phyloP scores from a whole-genome alignment of 2,113 vertebrate species.

The Elephantulus edwardii region DNA sequence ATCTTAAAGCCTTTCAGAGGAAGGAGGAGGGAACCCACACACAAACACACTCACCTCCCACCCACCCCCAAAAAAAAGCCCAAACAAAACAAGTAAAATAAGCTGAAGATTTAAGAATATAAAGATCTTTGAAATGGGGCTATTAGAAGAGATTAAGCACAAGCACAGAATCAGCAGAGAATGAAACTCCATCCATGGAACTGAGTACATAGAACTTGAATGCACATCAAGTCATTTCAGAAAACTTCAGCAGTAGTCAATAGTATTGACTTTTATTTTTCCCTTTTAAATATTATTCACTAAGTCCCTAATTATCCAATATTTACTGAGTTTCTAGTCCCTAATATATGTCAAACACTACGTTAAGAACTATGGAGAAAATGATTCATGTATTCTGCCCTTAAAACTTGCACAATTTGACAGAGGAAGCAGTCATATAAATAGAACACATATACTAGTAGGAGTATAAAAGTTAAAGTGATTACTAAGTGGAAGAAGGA shows the following conservation, averaged over 20 bases:
- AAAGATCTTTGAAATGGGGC: too few species aligned
- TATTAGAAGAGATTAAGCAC: background rate
- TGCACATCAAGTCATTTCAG: background rate
- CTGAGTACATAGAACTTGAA: background rate
- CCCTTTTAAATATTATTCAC: background rate
- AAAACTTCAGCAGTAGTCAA: background rate
- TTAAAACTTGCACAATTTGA: background rate
- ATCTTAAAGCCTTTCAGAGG: background rate
- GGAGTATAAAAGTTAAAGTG: background rate
- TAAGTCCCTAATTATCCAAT: background rate
- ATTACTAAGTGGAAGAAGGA: background rate
- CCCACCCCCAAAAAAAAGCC: too few species aligned
- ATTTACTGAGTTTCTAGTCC: background rate
- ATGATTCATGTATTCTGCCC: background rate
- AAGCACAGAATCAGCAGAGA: background rate
- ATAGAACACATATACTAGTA: background rate
- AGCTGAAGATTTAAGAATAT: background rate
- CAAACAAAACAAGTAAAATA: background rate
- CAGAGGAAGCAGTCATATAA: background rate
- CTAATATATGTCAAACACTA: background rate
- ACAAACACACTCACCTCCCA: too few species aligned
- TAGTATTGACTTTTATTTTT: background rate
- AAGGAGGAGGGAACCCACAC: too few species aligned
- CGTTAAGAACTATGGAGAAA: background rate
- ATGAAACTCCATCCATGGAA: background rate